These are phyloP conservation scores for Neria commutata DNA, from an alignment of 2,888 invertebrate species.

Conservation along the genomic window DNA sequence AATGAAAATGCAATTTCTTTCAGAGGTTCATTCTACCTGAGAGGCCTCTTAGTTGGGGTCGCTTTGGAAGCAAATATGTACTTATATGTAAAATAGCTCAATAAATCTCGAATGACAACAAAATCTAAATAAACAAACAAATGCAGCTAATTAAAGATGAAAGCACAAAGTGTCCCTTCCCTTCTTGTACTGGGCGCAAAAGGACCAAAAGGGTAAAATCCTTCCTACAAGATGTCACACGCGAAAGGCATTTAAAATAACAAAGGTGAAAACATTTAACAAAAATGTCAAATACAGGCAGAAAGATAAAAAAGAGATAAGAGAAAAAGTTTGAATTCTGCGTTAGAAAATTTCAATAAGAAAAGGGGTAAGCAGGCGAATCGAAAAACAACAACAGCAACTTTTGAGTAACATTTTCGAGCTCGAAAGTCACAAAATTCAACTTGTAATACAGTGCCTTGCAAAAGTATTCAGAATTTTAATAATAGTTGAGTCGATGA, in stretches of 20 bases:
- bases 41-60: no score
- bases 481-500: no score
- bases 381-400: no score
- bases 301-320: slow-evolving; percentile 6
- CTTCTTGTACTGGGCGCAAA: not conserved
- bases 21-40: no score
- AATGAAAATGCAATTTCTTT: no score
- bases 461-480: no score
- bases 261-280: not conserved
- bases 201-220: not conserved
- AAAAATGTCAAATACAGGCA: slow-evolving; percentile 47
- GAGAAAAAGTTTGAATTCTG: slow-evolving; percentile 6
- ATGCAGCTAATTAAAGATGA: not conserved
- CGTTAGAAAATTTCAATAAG: slow-evolving; percentile 30
- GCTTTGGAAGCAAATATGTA: no score
- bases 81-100: no score
- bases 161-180: not conserved
- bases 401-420: no score
- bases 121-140: slow-evolving; percentile 20
- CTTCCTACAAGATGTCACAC: not conserved
- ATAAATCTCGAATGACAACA: not conserved
- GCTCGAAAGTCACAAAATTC: no score
- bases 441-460: no score
- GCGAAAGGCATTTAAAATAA: not conserved
- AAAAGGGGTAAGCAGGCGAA: no score